Evolutionary conservation across 2,888 invertebrate species (phyloP).

Genomic region (Tipula unca): DNA sequence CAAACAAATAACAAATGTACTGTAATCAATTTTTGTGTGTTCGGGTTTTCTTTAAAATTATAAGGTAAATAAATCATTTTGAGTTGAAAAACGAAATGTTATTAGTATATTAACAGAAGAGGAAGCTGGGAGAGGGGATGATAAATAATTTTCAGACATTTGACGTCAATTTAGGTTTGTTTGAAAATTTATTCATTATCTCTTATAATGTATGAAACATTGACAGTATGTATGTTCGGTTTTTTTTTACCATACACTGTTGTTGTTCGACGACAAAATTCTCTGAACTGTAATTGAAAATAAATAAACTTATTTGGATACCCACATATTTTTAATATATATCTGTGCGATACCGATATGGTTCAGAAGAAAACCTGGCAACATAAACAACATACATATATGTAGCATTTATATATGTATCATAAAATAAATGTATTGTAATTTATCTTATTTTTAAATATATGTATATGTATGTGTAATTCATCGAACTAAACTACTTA

Average conservation of each 20-base stretch:
- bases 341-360: neutral
- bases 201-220: neutral
- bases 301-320: neutral
- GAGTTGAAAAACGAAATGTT: too few relatives aligned
- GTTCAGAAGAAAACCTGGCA: neutral
- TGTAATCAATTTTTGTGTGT: neutral
- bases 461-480: neutral
- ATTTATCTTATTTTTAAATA: neutral
- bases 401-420: neutral
- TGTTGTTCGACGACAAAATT: neutral
- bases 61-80: neutral
- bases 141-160: neutral
- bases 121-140: neutral
- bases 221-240: too few relatives aligned
- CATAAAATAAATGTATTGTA: neutral
- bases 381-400: neutral
- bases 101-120: too few relatives aligned
- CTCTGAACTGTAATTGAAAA: neutral
- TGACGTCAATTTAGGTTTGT: neutral
- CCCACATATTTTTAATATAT: neutral
- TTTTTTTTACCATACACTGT: neutral
- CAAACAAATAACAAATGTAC: neutral
- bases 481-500: neutral
- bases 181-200: too few relatives aligned
- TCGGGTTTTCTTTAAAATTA: neutral